Percentiles rank a stretch among this genome's conserved stretches.
Conservation (phyloP, 1,140 invertebrate species). For the Eupristina koningsbergeri region DNA sequence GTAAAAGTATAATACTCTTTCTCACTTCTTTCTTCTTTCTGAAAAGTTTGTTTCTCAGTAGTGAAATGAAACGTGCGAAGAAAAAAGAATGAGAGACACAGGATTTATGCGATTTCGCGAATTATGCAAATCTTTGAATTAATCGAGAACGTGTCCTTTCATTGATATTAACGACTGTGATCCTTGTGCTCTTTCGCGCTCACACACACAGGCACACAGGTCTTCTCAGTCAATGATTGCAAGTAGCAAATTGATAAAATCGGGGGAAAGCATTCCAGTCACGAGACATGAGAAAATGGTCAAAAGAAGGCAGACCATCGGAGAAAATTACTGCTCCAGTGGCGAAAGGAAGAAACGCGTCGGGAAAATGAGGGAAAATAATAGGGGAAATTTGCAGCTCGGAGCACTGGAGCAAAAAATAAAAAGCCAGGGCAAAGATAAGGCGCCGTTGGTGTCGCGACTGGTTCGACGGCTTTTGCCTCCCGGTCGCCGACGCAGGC, state of each 20-base stretch:
- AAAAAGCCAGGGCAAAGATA: conserved; percentile 18
- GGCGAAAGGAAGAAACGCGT: too few species aligned
- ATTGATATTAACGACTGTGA: conserved; percentile 19
- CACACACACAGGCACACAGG: neutral
- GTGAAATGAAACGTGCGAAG: neutral
- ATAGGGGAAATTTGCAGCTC: too few species aligned
- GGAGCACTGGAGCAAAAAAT: too few species aligned
- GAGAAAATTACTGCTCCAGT: too few species aligned
- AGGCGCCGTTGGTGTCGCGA: neutral
- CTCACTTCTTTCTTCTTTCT: neutral
- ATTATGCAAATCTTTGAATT: conserved; percentile 39
- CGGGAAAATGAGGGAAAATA: too few species aligned
- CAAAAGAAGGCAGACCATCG: too few species aligned
- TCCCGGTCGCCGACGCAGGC: neutral
- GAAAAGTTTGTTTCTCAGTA: neutral
- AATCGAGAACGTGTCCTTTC: conserved; percentile 28
- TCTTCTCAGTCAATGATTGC: too few species aligned
- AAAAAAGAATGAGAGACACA: neutral
- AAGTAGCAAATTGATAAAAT: too few species aligned
- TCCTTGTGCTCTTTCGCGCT: too few species aligned
- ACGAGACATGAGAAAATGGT: too few species aligned
- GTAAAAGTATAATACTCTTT: neutral
- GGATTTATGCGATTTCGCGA: conserved; percentile 19
- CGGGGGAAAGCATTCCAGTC: too few species aligned
- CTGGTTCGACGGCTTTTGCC: conserved; percentile 40